These are phyloP conservation scores for Erythrolamprus reginae DNA, from an alignment of 2,113 vertebrate species.

Conservation along the genomic window DNA sequence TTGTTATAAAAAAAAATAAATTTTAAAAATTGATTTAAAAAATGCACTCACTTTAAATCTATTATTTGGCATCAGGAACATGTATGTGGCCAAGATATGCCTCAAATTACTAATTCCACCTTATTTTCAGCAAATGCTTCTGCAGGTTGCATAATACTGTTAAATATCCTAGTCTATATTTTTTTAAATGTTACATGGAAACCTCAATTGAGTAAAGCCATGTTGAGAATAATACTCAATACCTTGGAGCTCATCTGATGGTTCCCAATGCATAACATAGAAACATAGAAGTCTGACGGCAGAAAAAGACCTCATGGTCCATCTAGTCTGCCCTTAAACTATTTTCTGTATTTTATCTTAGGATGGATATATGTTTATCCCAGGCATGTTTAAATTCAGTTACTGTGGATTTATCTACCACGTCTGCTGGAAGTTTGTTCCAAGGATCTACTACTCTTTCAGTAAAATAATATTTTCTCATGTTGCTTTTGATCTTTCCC, in stretches of 20 bases:
- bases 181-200: background rate
- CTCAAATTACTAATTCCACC: background rate
- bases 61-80: background rate
- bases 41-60: background rate
- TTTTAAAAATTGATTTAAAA: background rate
- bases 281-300: too few species aligned
- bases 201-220: background rate
- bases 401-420: too few species aligned
- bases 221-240: background rate
- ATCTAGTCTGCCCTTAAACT: too few species aligned
- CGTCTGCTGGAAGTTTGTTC: too few species aligned
- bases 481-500: too few species aligned
- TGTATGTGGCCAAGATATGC: background rate
- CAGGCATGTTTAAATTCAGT: too few species aligned
- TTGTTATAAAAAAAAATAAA: background rate
- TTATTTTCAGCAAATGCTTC: background rate
- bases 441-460: too few species aligned
- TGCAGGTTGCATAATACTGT: background rate
- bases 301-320: too few species aligned
- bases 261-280: background rate
- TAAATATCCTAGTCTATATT: background rate
- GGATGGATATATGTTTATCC: too few species aligned
- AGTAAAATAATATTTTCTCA: too few species aligned
- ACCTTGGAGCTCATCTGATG: background rate
- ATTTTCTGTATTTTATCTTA: too few species aligned